Base-by-base conservation (phyloP, 2,888 invertebrate species). In the Teleiodes luculella region DNA sequence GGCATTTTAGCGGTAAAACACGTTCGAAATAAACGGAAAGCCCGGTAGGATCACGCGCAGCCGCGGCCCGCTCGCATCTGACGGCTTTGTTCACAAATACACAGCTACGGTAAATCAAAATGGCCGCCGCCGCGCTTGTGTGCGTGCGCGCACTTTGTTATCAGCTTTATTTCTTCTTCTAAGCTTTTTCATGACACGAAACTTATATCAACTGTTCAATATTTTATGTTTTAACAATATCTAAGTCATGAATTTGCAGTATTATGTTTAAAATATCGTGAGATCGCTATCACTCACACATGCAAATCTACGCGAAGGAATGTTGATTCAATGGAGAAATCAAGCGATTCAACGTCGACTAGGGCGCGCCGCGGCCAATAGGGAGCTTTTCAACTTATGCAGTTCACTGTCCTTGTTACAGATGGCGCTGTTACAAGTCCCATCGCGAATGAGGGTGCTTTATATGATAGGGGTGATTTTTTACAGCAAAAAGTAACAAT, bases 11-110 rank as follows among this genome's bases (percentile, higher is more conserved):
- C 88, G 88, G 88, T 89, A 89, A 87, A 86, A 86, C 78, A 78
- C 77, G 76, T 83, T 83, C 73, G 69, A 82, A 83, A 67, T 62
- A 68, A 80, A 79, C 75, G 79, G 6, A 72, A 76, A 73, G 71
- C 76, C 81, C 86, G 80, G 79, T 79, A 80, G 84, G 76, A 78
- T 76, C 88, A 78, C 79, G 86, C 90, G 87, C 88, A 88, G 83
- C 86, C 87, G 90, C 88, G 90, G 85, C 86, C 81, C 81, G 89
- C 86, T 84, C 80, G 83, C 89, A 86, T 90, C 90, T 90, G 90
- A 87, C 87, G 86, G 89, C 90, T 89, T 89, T 90, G 89, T 89
- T 81, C 86, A 82, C 85, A 88, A 85, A 87, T 84, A 90, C 87
- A 88, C 83, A 84, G 75, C 80, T 84, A 85, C 87, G 80, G 82